Evolutionary conservation across 2,888 invertebrate genomes (phyloP).

Genomic region (Trichacis sp.): DNA sequence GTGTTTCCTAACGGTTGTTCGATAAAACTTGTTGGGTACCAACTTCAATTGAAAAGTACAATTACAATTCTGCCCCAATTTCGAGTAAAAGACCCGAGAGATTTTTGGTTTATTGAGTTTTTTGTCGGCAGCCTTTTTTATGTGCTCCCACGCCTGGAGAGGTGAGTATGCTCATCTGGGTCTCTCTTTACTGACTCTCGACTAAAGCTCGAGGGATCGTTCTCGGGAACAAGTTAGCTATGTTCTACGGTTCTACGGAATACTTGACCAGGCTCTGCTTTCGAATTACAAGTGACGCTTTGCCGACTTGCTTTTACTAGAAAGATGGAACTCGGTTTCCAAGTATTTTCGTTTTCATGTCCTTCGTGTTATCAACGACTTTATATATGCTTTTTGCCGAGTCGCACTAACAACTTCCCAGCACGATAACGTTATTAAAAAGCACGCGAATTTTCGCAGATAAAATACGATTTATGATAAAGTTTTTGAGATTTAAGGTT

Average conservation of each 20-base stretch:
- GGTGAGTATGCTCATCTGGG: slow-evolving; percentile 32
- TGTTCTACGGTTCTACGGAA: slow-evolving; percentile 23
- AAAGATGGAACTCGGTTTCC: slow-evolving; percentile 23
- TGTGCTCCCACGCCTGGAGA: slow-evolving; percentile 11
- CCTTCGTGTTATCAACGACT: neutral
- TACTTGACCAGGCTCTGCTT: slow-evolving; percentile 24
- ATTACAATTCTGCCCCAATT: neutral
- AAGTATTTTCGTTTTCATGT: slow-evolving; percentile 19
- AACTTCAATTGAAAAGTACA: neutral
- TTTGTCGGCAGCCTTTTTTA: slow-evolving; percentile 20
- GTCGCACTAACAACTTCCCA: neutral
- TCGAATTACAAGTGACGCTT: slow-evolving; percentile 21
- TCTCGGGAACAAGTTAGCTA: slow-evolving; percentile 30
- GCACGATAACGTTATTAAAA: neutral
- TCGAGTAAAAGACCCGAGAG: slow-evolving; percentile 13
- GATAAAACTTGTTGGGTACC: no score
- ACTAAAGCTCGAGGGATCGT: slow-evolving; percentile 36
- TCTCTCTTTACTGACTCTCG: slow-evolving; percentile 29
- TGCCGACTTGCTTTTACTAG: neutral
- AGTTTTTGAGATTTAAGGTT: neutral
- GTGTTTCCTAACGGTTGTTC: no score
- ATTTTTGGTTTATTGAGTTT: slow-evolving; percentile 29
- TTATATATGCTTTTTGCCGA: slow-evolving; percentile 7
- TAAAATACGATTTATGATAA: neutral
- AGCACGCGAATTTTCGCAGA: neutral